phyloP scores from a whole-genome alignment of 2,888 invertebrate species.

The Nomada ferruginata region DNA sequence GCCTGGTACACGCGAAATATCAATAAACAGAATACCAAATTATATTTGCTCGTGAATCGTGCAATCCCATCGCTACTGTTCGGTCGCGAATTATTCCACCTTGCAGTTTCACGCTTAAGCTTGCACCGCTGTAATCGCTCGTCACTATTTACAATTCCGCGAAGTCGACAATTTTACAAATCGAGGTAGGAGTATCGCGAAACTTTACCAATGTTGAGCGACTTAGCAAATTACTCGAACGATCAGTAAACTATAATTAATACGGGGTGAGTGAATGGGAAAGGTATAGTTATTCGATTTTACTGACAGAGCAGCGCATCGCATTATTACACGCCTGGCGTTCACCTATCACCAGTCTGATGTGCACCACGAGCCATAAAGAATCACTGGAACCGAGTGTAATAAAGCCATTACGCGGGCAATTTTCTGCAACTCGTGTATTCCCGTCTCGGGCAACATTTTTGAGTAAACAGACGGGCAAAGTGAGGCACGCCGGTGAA shows the following conservation, averaged over 20 bases:
- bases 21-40: conserved; percentile 51
- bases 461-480: conserved; percentile 35
- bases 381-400: background rate
- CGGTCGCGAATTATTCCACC: conserved; percentile 16
- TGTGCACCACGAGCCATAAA: background rate
- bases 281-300: too few species aligned
- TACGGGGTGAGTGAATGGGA: too few species aligned
- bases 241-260: background rate
- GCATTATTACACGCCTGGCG: background rate
- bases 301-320: too few species aligned
- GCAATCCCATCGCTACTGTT: conserved; percentile 5
- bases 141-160: background rate
- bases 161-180: too few species aligned
- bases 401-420: background rate
- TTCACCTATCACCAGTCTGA: background rate
- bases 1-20: conserved; percentile 47
- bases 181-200: too few species aligned
- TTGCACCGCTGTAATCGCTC: background rate
- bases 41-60: conserved; percentile 37
- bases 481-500: conserved; percentile 10
- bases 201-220: background rate
- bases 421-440: background rate
- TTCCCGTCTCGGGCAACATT: conserved; percentile 1
- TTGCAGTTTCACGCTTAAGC: background rate
- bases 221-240: background rate